phyloP scores from a whole-genome alignment of 2,888 invertebrate species.

The Mimas tiliae region DNA sequence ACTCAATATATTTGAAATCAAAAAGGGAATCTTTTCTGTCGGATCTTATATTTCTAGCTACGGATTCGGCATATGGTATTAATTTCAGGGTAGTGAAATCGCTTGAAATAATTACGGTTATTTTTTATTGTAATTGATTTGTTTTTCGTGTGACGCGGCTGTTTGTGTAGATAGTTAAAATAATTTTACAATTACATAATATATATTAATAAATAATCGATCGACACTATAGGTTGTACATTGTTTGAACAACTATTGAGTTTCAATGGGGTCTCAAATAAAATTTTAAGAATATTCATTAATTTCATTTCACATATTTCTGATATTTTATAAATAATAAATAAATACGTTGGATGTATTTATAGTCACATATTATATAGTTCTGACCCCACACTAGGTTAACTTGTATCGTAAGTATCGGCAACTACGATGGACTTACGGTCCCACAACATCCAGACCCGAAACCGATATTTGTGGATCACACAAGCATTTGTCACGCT shows the following conservation, averaged over 20 bases:
- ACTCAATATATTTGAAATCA: background rate
- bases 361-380: too few relatives aligned
- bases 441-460: too few relatives aligned
- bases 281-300: slow-evolving; percentile 71
- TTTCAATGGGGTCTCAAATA: slow-evolving; percentile 81
- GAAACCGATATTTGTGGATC: too few relatives aligned
- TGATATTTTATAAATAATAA: too few relatives aligned
- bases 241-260: slow-evolving; percentile 76
- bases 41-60: slow-evolving; percentile 6
- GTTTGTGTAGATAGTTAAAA: slow-evolving; percentile 62
- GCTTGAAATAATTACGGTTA: slow-evolving; percentile 46
- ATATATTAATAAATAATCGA: slow-evolving; percentile 45
- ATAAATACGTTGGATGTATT: too few relatives aligned
- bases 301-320: slow-evolving; percentile 14
- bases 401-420: too few relatives aligned
- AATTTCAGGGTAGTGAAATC: slow-evolving; percentile 57
- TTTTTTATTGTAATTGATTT: slow-evolving; percentile 40
- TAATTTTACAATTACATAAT: slow-evolving; percentile 55
- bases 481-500: too few relatives aligned
- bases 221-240: slow-evolving; percentile 74
- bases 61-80: slow-evolving; percentile 29
- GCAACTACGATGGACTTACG: too few relatives aligned
- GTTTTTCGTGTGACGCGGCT: slow-evolving; percentile 42
- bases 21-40: background rate
- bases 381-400: too few relatives aligned